A percentile compares a stretch with the other conserved stretches of the same genome.
phyloP scores from a whole-genome alignment of 2,888 invertebrate genomes.

The Amblyjoppa proteus region DNA sequence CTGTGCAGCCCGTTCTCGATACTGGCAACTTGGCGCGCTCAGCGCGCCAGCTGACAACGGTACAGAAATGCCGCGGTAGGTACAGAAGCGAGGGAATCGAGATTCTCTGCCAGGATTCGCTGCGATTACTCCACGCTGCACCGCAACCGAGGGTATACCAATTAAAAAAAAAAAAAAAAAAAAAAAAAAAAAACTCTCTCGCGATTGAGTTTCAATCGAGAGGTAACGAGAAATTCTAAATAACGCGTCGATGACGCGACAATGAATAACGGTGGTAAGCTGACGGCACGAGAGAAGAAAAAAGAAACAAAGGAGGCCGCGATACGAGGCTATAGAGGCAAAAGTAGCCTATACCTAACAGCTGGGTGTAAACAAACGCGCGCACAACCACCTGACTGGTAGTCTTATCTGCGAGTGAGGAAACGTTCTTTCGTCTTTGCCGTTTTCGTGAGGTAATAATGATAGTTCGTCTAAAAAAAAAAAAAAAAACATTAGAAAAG shows the following conservation, averaged over 20 bases:
- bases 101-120: neutral
- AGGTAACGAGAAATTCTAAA: neutral
- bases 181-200: neutral
- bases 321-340: neutral
- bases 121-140: neutral
- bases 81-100: neutral
- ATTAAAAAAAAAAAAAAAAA: neutral
- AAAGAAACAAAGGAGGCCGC: neutral
- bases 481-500: neutral
- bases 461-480: neutral
- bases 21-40: slow-evolving; percentile 14
- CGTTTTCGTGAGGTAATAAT: neutral
- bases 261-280: neutral
- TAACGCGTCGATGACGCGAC: neutral
- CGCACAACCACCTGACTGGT: neutral
- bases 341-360: neutral
- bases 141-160: neutral
- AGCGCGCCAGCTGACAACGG: neutral
- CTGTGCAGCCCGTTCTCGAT: neutral
- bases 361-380: slow-evolving; percentile 18
- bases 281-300: neutral
- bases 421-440: neutral
- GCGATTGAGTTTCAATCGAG: neutral
- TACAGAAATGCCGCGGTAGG: neutral
- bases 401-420: neutral